Evolutionary conservation across 2,797 vertebrate genomes (phyloP).

Genomic region (Neosalanx taihuensis): DNA sequence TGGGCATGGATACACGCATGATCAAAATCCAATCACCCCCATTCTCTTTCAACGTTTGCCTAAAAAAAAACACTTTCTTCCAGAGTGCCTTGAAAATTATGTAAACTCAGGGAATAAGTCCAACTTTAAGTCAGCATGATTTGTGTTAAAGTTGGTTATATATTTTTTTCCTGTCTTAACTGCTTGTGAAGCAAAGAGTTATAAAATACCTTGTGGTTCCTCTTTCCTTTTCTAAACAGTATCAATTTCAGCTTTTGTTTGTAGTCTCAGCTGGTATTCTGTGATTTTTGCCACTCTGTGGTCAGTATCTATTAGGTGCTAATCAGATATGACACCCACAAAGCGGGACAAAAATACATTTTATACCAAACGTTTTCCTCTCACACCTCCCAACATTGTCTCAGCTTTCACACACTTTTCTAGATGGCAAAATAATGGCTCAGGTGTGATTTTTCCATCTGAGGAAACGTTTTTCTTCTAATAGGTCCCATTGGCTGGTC

Average conservation of each 20-base stretch:
- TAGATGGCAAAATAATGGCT: constrained; percentile 29
- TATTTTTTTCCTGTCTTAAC: constrained; percentile 39
- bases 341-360: constrained; percentile 30
- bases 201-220: constrained; percentile 19
- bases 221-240: constrained; percentile 37
- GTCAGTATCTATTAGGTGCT: constrained; percentile 21
- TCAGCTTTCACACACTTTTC: constrained; percentile 37
- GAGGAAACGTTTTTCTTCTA: constrained; percentile 54
- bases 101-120: neutral
- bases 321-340: constrained; percentile 32
- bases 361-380: constrained; percentile 26
- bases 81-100: neutral
- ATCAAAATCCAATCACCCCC: constrained; percentile 2
- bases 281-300: constrained; percentile 24
- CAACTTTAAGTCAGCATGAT: neutral
- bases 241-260: constrained; percentile 38
- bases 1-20: neutral
- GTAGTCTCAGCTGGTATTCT: constrained; percentile 29
- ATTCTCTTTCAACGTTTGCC: neutral
- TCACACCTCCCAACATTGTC: constrained; percentile 36
- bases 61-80: neutral
- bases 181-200: constrained; percentile 21
- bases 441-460: constrained; percentile 59
- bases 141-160: constrained; percentile 5
- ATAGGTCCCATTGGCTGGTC: constrained; percentile 45